Evolutionary conservation across 2,113 vertebrate genomes (phyloP).

Genomic region (Camelus dromedarius): DNA sequence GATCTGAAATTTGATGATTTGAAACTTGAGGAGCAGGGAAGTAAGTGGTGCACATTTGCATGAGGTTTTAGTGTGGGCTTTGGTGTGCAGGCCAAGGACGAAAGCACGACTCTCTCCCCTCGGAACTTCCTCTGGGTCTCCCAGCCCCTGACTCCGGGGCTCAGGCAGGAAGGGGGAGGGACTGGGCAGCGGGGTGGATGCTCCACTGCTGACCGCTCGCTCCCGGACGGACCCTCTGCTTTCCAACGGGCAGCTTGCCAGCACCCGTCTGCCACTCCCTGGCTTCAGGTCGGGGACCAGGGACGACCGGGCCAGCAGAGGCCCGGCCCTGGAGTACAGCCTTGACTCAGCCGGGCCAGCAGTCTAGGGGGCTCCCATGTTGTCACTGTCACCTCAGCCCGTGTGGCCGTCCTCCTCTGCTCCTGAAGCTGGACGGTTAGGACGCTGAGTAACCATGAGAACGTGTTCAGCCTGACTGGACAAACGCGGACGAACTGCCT

Average conservation of each 20-base stretch:
- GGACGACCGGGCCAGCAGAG: background rate
- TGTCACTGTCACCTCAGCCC: background rate
- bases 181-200: background rate
- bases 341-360: background rate
- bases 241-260: background rate
- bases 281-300: background rate
- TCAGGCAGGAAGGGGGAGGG: background rate
- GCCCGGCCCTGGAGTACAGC: background rate
- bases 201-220: background rate
- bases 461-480: background rate
- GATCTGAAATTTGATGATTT: conserved; percentile 25
- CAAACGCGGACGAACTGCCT: background rate
- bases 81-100: background rate
- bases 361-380: background rate
- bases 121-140: background rate
- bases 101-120: too few relatives aligned
- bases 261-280: background rate
- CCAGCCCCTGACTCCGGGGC: background rate
- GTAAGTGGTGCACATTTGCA: background rate
- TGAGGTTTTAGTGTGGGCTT: background rate
- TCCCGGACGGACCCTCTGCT: background rate
- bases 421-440: background rate
- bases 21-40: background rate
- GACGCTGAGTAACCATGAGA: background rate
- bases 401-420: background rate